These are phyloP conservation scores for Chlorops oryzae DNA, from an alignment of 1,140 invertebrate genomes.

Conservation along the genomic window DNA sequence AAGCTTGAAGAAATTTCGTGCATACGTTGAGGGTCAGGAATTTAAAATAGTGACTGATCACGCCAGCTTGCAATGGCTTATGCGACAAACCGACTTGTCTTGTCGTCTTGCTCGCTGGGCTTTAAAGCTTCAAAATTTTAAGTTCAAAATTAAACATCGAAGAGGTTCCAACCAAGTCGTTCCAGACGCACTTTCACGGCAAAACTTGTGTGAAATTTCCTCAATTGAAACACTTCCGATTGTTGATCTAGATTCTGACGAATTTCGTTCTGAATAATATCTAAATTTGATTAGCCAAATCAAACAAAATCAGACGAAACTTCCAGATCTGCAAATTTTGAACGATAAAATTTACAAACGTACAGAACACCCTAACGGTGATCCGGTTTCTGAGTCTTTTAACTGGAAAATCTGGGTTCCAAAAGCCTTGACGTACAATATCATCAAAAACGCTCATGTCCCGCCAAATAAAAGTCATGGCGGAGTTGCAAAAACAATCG, in stretches of 20 bases:
- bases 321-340: slow-evolving; percentile 9
- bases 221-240: neutral
- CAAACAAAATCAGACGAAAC: slow-evolving; percentile 1
- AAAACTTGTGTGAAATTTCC: slow-evolving; percentile 1
- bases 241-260: neutral
- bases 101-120: too few relatives aligned
- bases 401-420: slow-evolving; percentile 16
- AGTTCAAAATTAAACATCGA: too few relatives aligned
- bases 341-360: slow-evolving; percentile 7
- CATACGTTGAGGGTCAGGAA: too few relatives aligned
- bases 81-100: too few relatives aligned
- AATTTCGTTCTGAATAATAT: neutral
- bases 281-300: neutral
- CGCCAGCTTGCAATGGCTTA: too few relatives aligned
- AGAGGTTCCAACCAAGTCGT: slow-evolving; percentile 29
- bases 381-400: neutral
- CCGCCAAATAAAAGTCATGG: slow-evolving; percentile 3
- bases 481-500: slow-evolving; percentile 9
- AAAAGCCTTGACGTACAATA: neutral
- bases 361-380: slow-evolving; percentile 3
- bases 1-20: too few relatives aligned
- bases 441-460: neutral
- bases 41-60: too few relatives aligned
- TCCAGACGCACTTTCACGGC: slow-evolving; percentile 27
- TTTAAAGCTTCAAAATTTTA: too few relatives aligned